Evolutionary conservation across 2,797 vertebrate genomes (phyloP), one percentile per base, ranked within the genome.

Genomic region (Myoxocephalus aenaeus): DNA sequence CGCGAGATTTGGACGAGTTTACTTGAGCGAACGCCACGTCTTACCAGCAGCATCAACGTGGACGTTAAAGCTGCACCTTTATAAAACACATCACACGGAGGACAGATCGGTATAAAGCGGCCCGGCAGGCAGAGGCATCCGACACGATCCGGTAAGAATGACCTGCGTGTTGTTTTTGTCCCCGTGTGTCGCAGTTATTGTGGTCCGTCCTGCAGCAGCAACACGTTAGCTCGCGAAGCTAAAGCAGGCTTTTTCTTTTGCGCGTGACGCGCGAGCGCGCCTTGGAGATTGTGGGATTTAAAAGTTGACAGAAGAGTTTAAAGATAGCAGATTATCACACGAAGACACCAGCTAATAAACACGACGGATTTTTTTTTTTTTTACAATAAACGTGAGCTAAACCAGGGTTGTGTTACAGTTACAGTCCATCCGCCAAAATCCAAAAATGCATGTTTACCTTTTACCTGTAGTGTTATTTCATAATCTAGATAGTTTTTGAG

Each of bases 11-110:
- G 20, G 4, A 1, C 13, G 56, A 77, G 78, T 83, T 63, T 9
- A 77, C 70, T 87, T 88, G 83, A 89, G 81, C 68, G 54, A 90
- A 90, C 86, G 94, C 94, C 94, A 95, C 94, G 94, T 95, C 92
- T 91, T 82, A 70, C 64, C 67, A 79, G 67, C 5, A 76, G 77
- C 73, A 75, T 42, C 74, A 25, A 10, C 80, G 65, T 1, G 57
- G 70, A 50, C 65, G 42, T 13, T 67, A 56, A 66, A 77, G 34
- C 2, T 53, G 59, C 58, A 14, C 13, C 40, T 70, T 80, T 53
- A 46, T 2, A 1, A 1, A 4, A 25, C 51, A 18, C 1, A 42
- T 0, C 27, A 14, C 8, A 0, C 18, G 0, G 59, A 32, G 79
- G 48, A 66, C 22, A 15, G 7, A 66, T 13, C 34, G n/a, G 59